Percentiles rank a stretch among this genome's conserved stretches.
Evolutionary conservation across 2,888 invertebrate species (phyloP).

Genomic region (Ormyrus labotus): DNA sequence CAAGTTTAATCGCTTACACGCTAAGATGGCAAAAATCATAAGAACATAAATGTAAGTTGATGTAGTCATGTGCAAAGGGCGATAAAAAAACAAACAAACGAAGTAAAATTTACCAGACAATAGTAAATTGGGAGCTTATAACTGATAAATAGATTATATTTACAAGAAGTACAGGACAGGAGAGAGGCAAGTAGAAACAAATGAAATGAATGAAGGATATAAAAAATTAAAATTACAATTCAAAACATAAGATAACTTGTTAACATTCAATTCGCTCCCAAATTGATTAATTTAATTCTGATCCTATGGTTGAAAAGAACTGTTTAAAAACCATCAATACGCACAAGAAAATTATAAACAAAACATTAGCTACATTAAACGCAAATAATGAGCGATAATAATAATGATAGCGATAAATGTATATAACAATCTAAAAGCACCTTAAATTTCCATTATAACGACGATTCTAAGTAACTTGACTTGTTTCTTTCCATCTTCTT

Average conservation of each 20-base stretch:
- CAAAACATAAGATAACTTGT: conserved; percentile 43
- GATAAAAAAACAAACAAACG: conserved; percentile 60
- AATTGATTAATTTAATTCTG: conserved; percentile 17
- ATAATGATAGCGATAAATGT: conserved; percentile 65
- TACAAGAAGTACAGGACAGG: conserved; percentile 63
- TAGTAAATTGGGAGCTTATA: conserved; percentile 61
- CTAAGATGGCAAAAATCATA: conserved; percentile 68
- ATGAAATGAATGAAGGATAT: conserved; percentile 44
- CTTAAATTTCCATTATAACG: conserved; percentile 63
- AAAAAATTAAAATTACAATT: conserved; percentile 47
- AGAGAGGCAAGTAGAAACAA: conserved; percentile 43
- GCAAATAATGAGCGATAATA: conserved; percentile 55
- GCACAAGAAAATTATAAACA: conserved; percentile 48
- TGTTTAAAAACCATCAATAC: conserved; percentile 33
- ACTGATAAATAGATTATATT: conserved; percentile 68
- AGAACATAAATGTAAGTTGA: conserved; percentile 64
- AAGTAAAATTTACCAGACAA: conserved; percentile 56
- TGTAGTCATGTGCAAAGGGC: conserved; percentile 64
- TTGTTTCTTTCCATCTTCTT: conserved; percentile 33
- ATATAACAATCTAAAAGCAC: conserved; percentile 73
- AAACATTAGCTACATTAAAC: conserved; percentile 45
- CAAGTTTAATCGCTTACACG: conserved; percentile 74
- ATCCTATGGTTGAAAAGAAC: conserved; percentile 14
- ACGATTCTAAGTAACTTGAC: conserved; percentile 51
- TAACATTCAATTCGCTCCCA: conserved; percentile 52